Conservation (phyloP, 2,113 vertebrate species). For the Nycticebus coucang region DNA sequence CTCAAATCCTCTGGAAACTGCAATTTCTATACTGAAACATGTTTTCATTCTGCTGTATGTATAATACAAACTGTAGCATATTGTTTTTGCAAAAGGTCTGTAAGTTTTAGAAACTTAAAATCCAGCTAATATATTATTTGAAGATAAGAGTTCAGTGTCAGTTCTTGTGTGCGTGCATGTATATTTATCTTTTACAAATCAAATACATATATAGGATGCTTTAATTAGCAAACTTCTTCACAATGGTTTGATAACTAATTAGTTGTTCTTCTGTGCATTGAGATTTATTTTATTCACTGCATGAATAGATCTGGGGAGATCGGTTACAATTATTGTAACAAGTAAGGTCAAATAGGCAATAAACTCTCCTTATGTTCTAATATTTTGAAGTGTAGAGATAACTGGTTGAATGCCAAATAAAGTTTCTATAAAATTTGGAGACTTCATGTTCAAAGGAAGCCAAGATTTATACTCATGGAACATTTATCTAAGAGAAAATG, state of each 20-base stretch:
- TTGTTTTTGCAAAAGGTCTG: conserved; percentile 4
- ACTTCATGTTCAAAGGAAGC: conserved; percentile 24
- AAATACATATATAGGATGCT: conserved; percentile 11
- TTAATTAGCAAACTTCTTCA: conserved; percentile 40
- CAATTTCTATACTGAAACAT: conserved; percentile 19
- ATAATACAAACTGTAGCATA: not conserved
- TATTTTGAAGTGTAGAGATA: conserved; percentile 50
- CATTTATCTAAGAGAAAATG: conserved; percentile 13
- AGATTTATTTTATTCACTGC: conserved; percentile 65
- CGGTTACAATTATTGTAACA: conserved; percentile 62
- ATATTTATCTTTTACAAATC: not conserved
- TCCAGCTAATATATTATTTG: not conserved
- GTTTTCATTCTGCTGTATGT: not conserved
- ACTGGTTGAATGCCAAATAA: conserved; percentile 52
- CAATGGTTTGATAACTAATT: conserved; percentile 58
- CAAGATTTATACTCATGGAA: not conserved
- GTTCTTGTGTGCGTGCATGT: not conserved
- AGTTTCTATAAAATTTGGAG: conserved; percentile 13
- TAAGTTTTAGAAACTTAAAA: conserved; percentile 23
- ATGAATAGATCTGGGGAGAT: conserved; percentile 41
- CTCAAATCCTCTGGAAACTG: not conserved
- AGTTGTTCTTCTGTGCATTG: conserved; percentile 56
- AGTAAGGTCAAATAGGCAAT: conserved; percentile 56
- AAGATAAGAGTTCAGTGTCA: not conserved
- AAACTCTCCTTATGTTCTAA: conserved; percentile 30